Evolutionary conservation across 2,797 vertebrate genomes (phyloP), one percentile per base, ranked within the genome.

Genomic region (Knipowitschia caucasica): DNA sequence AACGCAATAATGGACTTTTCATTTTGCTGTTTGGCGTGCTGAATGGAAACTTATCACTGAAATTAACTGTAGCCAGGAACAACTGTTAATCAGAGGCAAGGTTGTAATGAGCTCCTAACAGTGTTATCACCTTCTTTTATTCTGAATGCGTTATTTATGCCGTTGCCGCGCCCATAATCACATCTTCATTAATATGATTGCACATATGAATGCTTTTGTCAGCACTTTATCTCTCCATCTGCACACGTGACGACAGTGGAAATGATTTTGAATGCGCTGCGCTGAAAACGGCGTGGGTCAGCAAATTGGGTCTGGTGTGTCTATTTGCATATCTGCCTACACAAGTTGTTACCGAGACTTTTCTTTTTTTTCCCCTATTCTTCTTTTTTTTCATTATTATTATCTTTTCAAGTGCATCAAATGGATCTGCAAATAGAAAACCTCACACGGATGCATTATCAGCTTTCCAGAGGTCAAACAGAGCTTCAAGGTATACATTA

Each of bases 171-270:
- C 59, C 23, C 34, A 60, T 68, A 69, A 75, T 80, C 61, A 73
- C 60, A 47, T 72, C 67, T 71, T 78, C 74, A 77, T 80, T 77
- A 78, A 78, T 73, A 76, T 67, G 75, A 74, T 54, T 75, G 67
- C 9, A 23, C 59, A 62, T 56, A 62, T 33, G 39, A 56, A 73
- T 75, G 77, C 73, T 77, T 85, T 81, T 81, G 76, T 82, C 80
- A 83, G 83, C 80, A 71, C 59, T n/a, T n/a, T 68, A 82, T 87
- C 78, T 66, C 58, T 38, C 59, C 53, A 82, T 81, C 78, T 69
- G 62, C 35, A 62, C 55, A 45, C 45, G 71, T 61, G 56, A 62
- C 56, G 40, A 26, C 67, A 73, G 56, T 59, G 56, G 68, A 65
- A 42, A 17, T 57, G 76, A 78, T 71, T n/a, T 64, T 68, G 71